Evolutionary conservation across 2,113 vertebrate species (phyloP).

Genomic region (Callospermophilus lateralis): DNA sequence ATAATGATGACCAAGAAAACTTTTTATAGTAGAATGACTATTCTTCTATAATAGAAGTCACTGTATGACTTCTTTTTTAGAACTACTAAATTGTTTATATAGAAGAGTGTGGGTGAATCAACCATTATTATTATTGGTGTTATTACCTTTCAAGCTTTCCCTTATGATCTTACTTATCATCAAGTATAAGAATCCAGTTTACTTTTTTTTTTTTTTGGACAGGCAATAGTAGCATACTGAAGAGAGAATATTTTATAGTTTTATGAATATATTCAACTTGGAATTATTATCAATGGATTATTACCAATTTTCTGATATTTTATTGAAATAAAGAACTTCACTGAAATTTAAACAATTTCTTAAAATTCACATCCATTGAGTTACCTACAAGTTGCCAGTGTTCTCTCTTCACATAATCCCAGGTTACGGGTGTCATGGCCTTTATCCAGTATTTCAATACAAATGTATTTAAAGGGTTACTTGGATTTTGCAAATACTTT

Average conservation of each 20-base stretch:
- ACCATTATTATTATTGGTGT: neutral
- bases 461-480: conserved; percentile 53
- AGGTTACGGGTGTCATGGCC: neutral
- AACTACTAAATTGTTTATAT: no score
- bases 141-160: neutral
- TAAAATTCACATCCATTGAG: neutral
- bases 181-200: neutral
- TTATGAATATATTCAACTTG: neutral
- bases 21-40: no score
- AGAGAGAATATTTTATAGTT: neutral
- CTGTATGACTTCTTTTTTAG: no score
- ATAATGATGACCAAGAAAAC: no score
- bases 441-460: neutral
- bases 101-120: neutral
- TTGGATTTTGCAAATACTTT: conserved; percentile 56
- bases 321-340: neutral
- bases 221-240: neutral
- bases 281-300: neutral
- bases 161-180: neutral
- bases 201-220: neutral
- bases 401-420: neutral
- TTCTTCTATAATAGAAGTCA: no score
- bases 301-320: neutral
- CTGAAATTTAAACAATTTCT: conserved; percentile 7
- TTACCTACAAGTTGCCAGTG: neutral